Evolutionary conservation across 2,888 invertebrate genomes (phyloP).

Genomic region (Melolontha melolontha): DNA sequence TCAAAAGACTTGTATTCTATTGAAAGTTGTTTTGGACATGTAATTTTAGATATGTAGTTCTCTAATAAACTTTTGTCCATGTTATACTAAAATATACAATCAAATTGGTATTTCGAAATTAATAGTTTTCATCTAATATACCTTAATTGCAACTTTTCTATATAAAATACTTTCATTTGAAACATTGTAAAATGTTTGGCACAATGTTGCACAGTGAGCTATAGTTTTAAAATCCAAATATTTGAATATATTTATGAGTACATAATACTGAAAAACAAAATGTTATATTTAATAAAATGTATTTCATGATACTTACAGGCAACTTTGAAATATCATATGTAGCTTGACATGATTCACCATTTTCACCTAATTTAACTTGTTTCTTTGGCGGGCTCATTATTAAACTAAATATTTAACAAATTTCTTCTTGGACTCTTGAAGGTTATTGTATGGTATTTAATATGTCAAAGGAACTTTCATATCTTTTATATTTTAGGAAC

Average conservation of each 20-base stretch:
- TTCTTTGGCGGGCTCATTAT: slow-evolving; percentile 43
- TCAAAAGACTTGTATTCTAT: slow-evolving; percentile 54
- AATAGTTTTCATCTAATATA: slow-evolving; percentile 42
- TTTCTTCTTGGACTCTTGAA: not conserved
- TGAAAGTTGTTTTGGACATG: slow-evolving; percentile 52
- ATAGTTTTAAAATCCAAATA: slow-evolving; percentile 55
- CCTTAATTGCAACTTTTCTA: slow-evolving; percentile 55
- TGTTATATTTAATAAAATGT: not conserved
- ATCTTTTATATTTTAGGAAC: slow-evolving; percentile 5
- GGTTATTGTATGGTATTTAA: slow-evolving; percentile 21
- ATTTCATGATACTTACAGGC: slow-evolving; percentile 44
- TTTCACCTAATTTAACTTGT: slow-evolving; percentile 41
- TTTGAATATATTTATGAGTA: slow-evolving; percentile 54
- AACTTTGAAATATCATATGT: slow-evolving; percentile 41
- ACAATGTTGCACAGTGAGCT: slow-evolving; percentile 54
- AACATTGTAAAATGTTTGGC: slow-evolving; percentile 54
- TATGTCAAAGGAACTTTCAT: slow-evolving; percentile 25
- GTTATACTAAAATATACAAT: slow-evolving; percentile 49
- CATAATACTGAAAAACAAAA: slow-evolving; percentile 52
- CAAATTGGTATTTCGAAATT: not conserved
- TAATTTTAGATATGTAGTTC: slow-evolving; percentile 54
- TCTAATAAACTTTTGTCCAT: slow-evolving; percentile 55
- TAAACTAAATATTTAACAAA: not conserved
- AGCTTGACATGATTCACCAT: slow-evolving; percentile 24
- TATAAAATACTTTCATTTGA: slow-evolving; percentile 55